Evolutionary conservation across 2,797 vertebrate species (phyloP), one percentile per base, ranked within the genome.

Genomic region (Acanthopagrus latus): DNA sequence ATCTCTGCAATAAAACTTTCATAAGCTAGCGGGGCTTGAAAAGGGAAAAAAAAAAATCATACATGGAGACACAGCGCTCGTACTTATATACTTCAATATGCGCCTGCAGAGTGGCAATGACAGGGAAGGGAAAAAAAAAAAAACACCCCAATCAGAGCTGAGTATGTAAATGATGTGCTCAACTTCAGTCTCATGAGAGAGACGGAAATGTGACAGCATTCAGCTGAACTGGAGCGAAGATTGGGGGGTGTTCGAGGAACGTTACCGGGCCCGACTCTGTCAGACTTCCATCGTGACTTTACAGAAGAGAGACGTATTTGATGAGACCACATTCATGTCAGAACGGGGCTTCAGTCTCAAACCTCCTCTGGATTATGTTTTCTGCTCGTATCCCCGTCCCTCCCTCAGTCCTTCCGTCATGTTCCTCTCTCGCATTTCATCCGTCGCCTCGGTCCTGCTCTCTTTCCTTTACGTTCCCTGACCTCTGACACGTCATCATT

Each of bases 401-500:
- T 27, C 41, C 13, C 18, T 56, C 25, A 38, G 27, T 38, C 54
- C 16, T 27, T 47, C 25, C 46, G 41, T 64, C 41, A 48, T 23
- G 52, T 55, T 3, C 23, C 27, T 27, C 46, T 23, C n/a, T 16
- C 33, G 25, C 55, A 57, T 41, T 65, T 67, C 68, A 5, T 27
- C 55, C 56, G 5, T 71, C 63, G n/a, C 29, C 67, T 43, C 41
- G 23, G 29, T 21, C 54, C 27, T 14, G 57, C 48, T 58, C 58
- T 64, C 59, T 62, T 59, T 67, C 64, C 71, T 71, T 71, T 73
- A 69, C 74, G 44, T 79, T 54, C 59, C 56, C 74, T 84, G 87
- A 86, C 85, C 86, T 81, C 76, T 47, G 79, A 80, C 81, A 59
- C 2, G 60, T 71, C 85, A 71, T 75, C 72, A 23, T 70, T 78